Percentiles rank a stretch among this genome's conserved stretches.
Evolutionary conservation across 1,140 invertebrate species (phyloP).

Genomic region (Cherax quadricarinatus): DNA sequence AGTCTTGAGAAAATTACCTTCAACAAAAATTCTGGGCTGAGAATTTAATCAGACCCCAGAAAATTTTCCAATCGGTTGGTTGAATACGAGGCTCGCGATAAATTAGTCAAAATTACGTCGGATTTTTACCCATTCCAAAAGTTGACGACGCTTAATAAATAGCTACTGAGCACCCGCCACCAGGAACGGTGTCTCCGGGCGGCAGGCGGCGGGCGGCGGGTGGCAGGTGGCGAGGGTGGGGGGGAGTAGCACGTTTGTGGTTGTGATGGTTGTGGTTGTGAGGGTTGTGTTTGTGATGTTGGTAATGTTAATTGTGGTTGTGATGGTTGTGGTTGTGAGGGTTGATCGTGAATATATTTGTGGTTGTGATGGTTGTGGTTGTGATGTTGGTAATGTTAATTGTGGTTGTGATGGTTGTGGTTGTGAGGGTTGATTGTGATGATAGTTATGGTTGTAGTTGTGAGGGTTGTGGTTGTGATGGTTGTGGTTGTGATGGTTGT

Average conservation of each 20-base stretch:
- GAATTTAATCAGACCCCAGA: conserved; percentile 45
- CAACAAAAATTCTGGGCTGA: conserved; percentile 23
- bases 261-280: neutral
- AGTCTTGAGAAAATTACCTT: neutral
- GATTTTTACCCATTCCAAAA: conserved; percentile 63
- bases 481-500: too few relatives aligned
- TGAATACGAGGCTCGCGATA: conserved; percentile 40
- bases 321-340: too few relatives aligned
- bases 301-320: neutral
- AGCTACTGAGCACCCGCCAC: neutral
- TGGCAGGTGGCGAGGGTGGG: neutral
- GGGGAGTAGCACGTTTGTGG: too few relatives aligned
- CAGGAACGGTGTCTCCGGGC: neutral
- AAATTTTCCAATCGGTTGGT: conserved; percentile 49
- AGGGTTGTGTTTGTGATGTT: neutral
- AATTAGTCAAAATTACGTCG: conserved; percentile 63
- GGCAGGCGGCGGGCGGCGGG: too few relatives aligned
- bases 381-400: neutral
- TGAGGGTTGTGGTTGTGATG: too few relatives aligned
- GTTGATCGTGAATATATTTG: neutral
- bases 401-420: too few relatives aligned
- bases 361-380: neutral
- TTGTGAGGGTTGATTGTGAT: too few relatives aligned
- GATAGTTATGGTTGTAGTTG: too few relatives aligned
- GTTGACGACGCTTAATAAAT: conserved; percentile 63